Evolutionary conservation across 64 coral and sea anemone genomes (phyloP).

Genomic region (Hydrozoanthus tunicans): DNA sequence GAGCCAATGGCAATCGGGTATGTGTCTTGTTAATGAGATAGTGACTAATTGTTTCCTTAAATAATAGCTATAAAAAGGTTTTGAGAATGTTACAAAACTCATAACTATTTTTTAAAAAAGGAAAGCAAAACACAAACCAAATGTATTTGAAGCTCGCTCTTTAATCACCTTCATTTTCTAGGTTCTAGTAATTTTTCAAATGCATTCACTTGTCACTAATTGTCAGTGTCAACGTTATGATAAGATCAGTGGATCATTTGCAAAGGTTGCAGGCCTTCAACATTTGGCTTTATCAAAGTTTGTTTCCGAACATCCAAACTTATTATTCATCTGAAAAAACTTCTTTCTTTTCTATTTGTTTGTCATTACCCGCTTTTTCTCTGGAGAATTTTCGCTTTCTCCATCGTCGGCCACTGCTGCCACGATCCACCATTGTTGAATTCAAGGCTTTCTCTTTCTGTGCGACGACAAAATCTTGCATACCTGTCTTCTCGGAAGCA

Average conservation of each 20-base stretch:
- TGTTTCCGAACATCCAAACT: neutral
- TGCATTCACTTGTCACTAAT: neutral
- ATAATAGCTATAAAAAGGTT: too few species aligned
- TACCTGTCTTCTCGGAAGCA: neutral
- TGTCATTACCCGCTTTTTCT: slow-evolving; percentile 22
- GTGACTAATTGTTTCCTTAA: too few species aligned
- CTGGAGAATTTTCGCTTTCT: slow-evolving; percentile 39
- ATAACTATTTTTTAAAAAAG: too few species aligned
- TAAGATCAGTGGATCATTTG: slow-evolving; percentile 10
- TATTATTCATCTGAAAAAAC: neutral
- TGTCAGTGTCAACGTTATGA: neutral
- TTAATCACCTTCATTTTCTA: too few species aligned
- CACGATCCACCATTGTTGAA: slow-evolving; percentile 42
- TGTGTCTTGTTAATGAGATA: too few species aligned
- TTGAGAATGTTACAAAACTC: too few species aligned
- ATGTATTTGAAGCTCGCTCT: too few species aligned
- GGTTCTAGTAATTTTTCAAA: too few species aligned
- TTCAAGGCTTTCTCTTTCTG: slow-evolving; percentile 42
- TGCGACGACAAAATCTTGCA: slow-evolving; percentile 19
- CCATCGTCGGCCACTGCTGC: slow-evolving; percentile 53
- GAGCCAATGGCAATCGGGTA: too few species aligned
- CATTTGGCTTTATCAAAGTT: too few species aligned
- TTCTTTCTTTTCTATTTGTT: slow-evolving; percentile 14
- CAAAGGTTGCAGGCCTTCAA: neutral
- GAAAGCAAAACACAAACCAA: too few species aligned